phyloP scores from a whole-genome alignment of 2,888 invertebrate species.

The Xylophagus ater region DNA sequence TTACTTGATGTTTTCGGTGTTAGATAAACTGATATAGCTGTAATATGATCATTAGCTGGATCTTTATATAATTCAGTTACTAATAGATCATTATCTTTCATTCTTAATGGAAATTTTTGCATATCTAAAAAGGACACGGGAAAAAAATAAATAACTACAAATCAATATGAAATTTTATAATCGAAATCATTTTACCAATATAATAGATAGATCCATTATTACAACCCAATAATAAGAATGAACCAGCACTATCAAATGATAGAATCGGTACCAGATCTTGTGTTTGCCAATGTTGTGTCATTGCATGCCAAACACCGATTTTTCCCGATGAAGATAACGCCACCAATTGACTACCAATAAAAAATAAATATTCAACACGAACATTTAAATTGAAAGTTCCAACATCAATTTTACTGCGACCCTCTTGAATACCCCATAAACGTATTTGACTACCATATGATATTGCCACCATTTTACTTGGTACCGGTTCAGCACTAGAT shows the following conservation, averaged over 20 bases:
- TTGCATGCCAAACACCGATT: slow-evolving; percentile 99
- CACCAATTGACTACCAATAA: slow-evolving; percentile 96
- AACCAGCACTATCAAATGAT: slow-evolving; percentile 94
- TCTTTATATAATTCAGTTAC: slow-evolving; percentile 95
- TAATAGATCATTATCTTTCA: slow-evolving; percentile 97
- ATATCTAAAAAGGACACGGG: slow-evolving; percentile 57
- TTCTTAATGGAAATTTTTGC: slow-evolving; percentile 96
- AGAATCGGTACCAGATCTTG: slow-evolving; percentile 92
- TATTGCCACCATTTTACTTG: slow-evolving; percentile 72
- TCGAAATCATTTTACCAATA: slow-evolving; percentile 64
- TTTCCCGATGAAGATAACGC: slow-evolving; percentile 85
- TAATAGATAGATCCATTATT: slow-evolving; percentile 95
- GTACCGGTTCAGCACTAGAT: slow-evolving; percentile 44
- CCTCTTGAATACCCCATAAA: slow-evolving; percentile 70
- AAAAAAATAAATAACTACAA: slow-evolving; percentile 5
- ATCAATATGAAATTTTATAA: slow-evolving; percentile 1
- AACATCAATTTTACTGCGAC: slow-evolving; percentile 60
- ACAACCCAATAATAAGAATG: slow-evolving; percentile 87
- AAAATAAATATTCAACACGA: slow-evolving; percentile 89
- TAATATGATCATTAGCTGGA: slow-evolving; percentile 89
- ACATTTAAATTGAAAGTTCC: slow-evolving; percentile 87
- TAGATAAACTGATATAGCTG: slow-evolving; percentile 94
- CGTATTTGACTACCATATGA: slow-evolving; percentile 65
- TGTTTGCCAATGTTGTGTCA: slow-evolving; percentile 98
- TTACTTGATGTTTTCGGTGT: slow-evolving; percentile 99